These are phyloP conservation scores for Torymus auratus DNA, from an alignment of 2,888 invertebrate species.

Conservation along the genomic window DNA sequence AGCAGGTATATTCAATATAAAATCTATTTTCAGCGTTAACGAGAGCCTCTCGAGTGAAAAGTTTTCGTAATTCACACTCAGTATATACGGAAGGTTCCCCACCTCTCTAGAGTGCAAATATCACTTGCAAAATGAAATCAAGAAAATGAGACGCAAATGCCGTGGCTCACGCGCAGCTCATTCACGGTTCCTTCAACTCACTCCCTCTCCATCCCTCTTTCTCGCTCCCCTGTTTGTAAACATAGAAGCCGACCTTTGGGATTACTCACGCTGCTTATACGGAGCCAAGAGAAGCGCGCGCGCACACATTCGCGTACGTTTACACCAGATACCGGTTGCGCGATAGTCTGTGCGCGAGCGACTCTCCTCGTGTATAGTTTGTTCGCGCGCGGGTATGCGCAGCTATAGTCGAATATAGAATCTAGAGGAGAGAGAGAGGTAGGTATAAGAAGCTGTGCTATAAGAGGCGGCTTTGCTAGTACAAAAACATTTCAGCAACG, in stretches of 20 bases:
- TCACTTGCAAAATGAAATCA: conserved; percentile 20
- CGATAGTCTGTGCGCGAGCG: conserved; percentile 18
- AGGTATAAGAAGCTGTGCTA: too few species aligned
- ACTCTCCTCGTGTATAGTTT: conserved; percentile 20
- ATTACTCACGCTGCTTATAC: conserved; percentile 66
- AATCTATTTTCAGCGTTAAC: too few species aligned
- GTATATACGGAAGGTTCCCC: background rate
- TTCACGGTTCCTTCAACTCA: conserved; percentile 71
- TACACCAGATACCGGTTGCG: conserved; percentile 62
- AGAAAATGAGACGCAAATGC: background rate
- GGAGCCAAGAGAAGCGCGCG: conserved; percentile 6
- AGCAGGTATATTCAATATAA: too few species aligned
- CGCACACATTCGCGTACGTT: conserved; percentile 12
- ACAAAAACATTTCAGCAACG: too few species aligned
- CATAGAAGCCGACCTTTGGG: conserved; percentile 65
- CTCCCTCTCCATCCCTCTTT: conserved; percentile 38
- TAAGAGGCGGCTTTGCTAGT: too few species aligned
- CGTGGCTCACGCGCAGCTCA: conserved; percentile 61
- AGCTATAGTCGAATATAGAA: too few species aligned
- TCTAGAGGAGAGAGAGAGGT: background rate
- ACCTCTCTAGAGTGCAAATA: background rate
- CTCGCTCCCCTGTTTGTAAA: conserved; percentile 68
- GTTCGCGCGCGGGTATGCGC: background rate
- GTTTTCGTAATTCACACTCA: too few species aligned
- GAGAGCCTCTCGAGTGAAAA: too few species aligned